phyloP scores from a whole-genome alignment of 2,888 invertebrate genomes.

The Neria commutata region DNA sequence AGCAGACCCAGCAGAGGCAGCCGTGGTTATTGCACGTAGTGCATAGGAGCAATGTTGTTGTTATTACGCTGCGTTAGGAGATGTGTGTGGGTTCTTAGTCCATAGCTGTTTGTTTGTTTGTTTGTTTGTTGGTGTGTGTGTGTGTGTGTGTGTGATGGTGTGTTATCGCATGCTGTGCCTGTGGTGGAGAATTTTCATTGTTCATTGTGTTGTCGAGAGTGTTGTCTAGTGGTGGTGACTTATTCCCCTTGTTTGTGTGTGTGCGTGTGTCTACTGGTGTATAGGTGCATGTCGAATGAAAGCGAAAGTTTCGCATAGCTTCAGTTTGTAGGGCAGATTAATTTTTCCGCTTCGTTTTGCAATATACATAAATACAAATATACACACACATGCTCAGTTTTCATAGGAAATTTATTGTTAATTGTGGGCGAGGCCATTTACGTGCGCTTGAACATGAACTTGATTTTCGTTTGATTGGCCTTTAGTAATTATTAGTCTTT shows the following conservation, averaged over 20 bases:
- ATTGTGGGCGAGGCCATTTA: too few relatives aligned
- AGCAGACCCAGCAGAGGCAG: too few relatives aligned
- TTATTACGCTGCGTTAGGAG: too few relatives aligned
- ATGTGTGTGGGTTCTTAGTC: too few relatives aligned
- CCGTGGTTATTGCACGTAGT: not conserved
- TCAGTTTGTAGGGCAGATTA: not conserved
- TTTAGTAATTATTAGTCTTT: not conserved
- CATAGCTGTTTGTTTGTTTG: constrained; percentile 6
- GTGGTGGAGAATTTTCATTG: too few relatives aligned
- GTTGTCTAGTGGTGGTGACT: not conserved
- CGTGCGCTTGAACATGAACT: not conserved
- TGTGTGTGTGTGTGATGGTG: constrained; percentile 9
- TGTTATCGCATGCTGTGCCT: not conserved
- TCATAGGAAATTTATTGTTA: not conserved
- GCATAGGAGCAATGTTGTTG: not conserved
- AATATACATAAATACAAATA: too few relatives aligned
- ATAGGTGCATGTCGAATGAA: not conserved
- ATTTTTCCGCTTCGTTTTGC: not conserved
- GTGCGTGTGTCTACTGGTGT: not conserved
- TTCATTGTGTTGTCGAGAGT: not conserved
- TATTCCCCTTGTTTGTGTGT: too few relatives aligned
- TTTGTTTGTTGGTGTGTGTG: constrained; percentile 8
- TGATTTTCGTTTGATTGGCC: not conserved
- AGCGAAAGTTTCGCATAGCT: constrained; percentile 1
- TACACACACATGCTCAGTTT: too few relatives aligned